Base-by-base conservation (phyloP, 92 coral and sea anemone species). In the Paragorgia papillata region DNA sequence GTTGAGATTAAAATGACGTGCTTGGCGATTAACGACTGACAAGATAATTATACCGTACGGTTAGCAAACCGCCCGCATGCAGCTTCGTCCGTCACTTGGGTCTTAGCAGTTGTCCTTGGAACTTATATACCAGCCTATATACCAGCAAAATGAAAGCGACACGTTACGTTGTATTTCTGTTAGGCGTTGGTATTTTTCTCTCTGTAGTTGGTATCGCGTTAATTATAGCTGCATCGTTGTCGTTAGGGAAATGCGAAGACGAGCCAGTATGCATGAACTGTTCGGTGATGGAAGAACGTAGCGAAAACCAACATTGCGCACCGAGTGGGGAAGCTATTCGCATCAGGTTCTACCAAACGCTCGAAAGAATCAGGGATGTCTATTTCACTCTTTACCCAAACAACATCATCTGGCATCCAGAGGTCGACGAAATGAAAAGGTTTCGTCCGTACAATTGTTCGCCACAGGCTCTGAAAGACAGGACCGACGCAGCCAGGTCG, bases 371-470 rank as follows among this genome's bases (percentile, higher is more conserved):
- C n/a, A 83, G 89, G 74, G 39, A 78, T 0, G 84, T 88, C 1
- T 95, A 84, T 54, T 95, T 67, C 77, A 76, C 86, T 57, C 59
- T 89, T 85, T 80, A 87, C 30, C 99, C 99, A 14, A 91, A 95
- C 41, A 67, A 83, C 13, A 67, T 84, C 25, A 91, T 80, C 20
- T 81, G 85, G 81, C 82, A 88, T 26, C 92, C 96, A 0, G 83
- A 75, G n/a, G 76, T 57, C 1, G 69, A 46, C 3, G 64, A 86
- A 28, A 71, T 85, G 34, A 61, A 76, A 43, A 79, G 55, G 13
- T 95, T 91, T 80, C 88, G 96, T 35, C 99, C 99, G 13, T 95
- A 91, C 75, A 85, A 95, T 70, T 90, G 94, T 25, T 96, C 92
- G 33, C 99, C 99, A 0, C 65, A 58, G 1, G 92, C 92, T 41